Percentiles rank a stretch among this genome's conserved stretches.
phyloP scores from a whole-genome alignment of 92 coral and sea anemone species.

The Epizoanthus scotinus region DNA sequence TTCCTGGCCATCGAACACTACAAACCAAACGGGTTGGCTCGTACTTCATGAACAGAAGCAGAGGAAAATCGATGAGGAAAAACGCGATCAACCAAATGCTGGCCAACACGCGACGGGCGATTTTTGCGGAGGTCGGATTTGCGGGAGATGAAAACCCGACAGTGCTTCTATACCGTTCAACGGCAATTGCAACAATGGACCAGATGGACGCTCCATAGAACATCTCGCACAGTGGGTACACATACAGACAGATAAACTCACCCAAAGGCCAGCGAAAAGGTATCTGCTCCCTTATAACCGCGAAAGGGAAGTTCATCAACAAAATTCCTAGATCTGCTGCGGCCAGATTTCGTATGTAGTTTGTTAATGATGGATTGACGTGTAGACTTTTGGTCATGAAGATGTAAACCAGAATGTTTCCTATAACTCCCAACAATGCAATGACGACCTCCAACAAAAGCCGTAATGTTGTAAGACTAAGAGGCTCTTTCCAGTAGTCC shows the following conservation, averaged over 20 bases:
- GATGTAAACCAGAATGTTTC: conserved; percentile 50
- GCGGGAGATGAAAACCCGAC: conserved; percentile 11
- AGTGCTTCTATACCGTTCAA: conserved; percentile 57
- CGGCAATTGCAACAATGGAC: conserved; percentile 60
- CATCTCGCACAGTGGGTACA: conserved; percentile 52
- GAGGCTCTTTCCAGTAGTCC: conserved; percentile 19
- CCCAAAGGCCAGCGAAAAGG: conserved; percentile 67
- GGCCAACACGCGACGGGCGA: conserved; percentile 1
- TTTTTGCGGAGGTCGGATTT: background rate
- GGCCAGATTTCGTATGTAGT: conserved; percentile 57
- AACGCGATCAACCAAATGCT: conserved; percentile 23
- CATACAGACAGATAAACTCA: conserved; percentile 51
- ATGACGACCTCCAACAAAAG: conserved; percentile 21
- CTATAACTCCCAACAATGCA: conserved; percentile 42
- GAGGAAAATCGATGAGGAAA: conserved; percentile 32
- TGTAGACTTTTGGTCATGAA: conserved; percentile 54
- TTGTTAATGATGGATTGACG: conserved; percentile 56
- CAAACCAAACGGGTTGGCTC: background rate
- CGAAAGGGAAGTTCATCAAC: conserved; percentile 40
- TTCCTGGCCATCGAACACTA: conserved; percentile 19
- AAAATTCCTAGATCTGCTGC: conserved; percentile 62
- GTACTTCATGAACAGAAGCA: conserved; percentile 32
- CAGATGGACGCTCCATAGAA: conserved; percentile 64
- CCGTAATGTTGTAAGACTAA: conserved; percentile 1
- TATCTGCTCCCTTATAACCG: conserved; percentile 40